Base-by-base conservation (phyloP, 2,888 invertebrate species). In the Ametastegia equiseti region DNA sequence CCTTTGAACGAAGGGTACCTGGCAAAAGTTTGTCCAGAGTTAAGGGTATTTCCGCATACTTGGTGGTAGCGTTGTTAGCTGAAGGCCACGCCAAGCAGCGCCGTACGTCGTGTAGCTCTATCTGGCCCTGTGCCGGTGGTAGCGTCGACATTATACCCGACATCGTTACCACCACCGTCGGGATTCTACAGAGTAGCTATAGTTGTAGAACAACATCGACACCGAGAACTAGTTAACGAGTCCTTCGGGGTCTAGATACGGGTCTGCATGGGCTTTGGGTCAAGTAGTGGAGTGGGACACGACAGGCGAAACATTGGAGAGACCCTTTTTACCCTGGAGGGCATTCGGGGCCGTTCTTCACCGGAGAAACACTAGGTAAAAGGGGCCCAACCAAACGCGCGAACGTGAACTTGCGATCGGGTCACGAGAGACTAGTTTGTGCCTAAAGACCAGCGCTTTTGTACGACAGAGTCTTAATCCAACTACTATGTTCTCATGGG, bases 131-230 rank as follows among this genome's bases (percentile, higher is more conserved):
- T 39, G 36, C 39, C n/a, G 9, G 9, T 39, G 67, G n/a, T 39
- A 42, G 78, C 78, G 57, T 78, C 73, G 47, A 67, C 80, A 78
- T 81, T 77, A 75, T 75, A 39, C 80, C 77, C 65, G 60, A 80
- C 75, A 60, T 36, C 39, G 30, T 42, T 23, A 36, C 50, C 80
- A 15, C 47, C 77, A 47, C 77, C 39, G 47, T 33, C 45, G 63
- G 71, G 19, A 79, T 67, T 60, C 78, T 73, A 81, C 77, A 45
- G 33, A 42, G 15, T 47, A 47, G 42, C 45, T 71, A 47, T 75
- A 67, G 79, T 81, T 54, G 71, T 71, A 71, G 54, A 42, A 75
- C 78, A 23, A 42, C 78, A 78, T 27, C 60, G 63, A 60, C 57
- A 39, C 78, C 27, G 60, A 50, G 78, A 78, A 78, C 78, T 78